Base-by-base conservation (phyloP, 2,888 invertebrate genomes). In the Pyrrhosoma nymphula region DNA sequence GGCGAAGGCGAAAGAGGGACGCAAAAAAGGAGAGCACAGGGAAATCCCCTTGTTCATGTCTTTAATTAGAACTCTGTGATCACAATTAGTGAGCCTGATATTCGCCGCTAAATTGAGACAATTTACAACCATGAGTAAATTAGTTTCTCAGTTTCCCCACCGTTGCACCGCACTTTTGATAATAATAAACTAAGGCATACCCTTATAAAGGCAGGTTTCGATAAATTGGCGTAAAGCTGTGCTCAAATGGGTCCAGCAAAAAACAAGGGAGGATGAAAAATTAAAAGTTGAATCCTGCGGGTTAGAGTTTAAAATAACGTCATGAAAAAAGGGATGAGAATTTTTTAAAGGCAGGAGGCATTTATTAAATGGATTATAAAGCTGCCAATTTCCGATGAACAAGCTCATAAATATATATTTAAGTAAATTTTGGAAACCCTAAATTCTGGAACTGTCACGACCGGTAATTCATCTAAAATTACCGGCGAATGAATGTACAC, bases 11-110 rank as follows among this genome's bases (percentile, higher is more conserved):
- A 69, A 30, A 23, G 93, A 6, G 69, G 47, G 75, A 20, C 30
- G 56, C 82, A 14, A 82, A 82, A 82, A 82, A 82, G 16, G 18
- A 82, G n/a, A 26, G 82, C 14, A 91, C 90, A 2, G 56, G 26
- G 35, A 60, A 20, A 91, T 60, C 20, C 90, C 60, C 90, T 55
- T 39, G 47, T 56, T 56, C 90, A 23, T 35, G 60, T 47, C 69
- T 47, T 93, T 93, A 69, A 93, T 93, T 93, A 93, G 93, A 93
- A 75, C 75, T 16, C 8, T n/a, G 93, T 47, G 69, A 93, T 93
- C 93, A 47, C 69, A 93, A 93, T 69, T 93, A 69, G 69, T 47
- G 47, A 39, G 93, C 39, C 47, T 47, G 69, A 69, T 69, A 93
- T 69, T 69, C 39, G 47, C n/a, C 47, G 39, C 47, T 93, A 69